Evolutionary conservation across 2,113 vertebrate species (phyloP), one percentile per base, ranked within the genome.

Genomic region (Tenebrosternarchus preto): DNA sequence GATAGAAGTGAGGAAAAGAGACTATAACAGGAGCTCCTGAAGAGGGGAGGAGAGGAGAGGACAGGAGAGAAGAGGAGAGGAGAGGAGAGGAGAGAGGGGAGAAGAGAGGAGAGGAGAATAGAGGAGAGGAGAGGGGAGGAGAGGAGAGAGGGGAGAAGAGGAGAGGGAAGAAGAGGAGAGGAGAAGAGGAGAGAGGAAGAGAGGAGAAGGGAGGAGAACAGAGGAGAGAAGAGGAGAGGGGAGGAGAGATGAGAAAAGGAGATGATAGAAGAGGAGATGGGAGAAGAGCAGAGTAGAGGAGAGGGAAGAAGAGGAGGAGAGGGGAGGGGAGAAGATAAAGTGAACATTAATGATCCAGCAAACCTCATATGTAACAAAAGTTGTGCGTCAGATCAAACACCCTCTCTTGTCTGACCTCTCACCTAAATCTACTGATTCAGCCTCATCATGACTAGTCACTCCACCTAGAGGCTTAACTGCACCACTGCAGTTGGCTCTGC

Each of bases 1-100:
- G 92, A 86, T 97, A 95, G 82, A 99, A 99, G 89, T 99, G 98
- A 20, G 98, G 96, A 76, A 96, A 95, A 3, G 98, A 99, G 9
- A 96, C 89, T 22, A 99, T 90, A 43, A 99, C 95, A 0, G 98
- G 98, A 8, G 93, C 97, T 75, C 96, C 98, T 99, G 87, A 46
- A 50, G 59, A n/a, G 15, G 53, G 15, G 53, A 55, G 53, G 15
- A 11, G 15, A 11, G 15, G 53, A 55, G 53, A 55, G 53, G 15
- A 11, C 2, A 11, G 15, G 53, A 55, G 53, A 55, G 53, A 55
- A 11, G 15, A 11, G 15, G 53, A 55, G 53, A 19, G 53, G 15
- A 11, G 15, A 11, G 15, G 53, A 55, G 53, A 55, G 53, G 2
- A 11, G 15, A 11, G 15, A 11, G 15, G 53, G 15, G 53, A 55